Evolutionary conservation across 2,888 invertebrate species (phyloP), one percentile per base, ranked within the genome.

Genomic region (Chymomyza procnemis): DNA sequence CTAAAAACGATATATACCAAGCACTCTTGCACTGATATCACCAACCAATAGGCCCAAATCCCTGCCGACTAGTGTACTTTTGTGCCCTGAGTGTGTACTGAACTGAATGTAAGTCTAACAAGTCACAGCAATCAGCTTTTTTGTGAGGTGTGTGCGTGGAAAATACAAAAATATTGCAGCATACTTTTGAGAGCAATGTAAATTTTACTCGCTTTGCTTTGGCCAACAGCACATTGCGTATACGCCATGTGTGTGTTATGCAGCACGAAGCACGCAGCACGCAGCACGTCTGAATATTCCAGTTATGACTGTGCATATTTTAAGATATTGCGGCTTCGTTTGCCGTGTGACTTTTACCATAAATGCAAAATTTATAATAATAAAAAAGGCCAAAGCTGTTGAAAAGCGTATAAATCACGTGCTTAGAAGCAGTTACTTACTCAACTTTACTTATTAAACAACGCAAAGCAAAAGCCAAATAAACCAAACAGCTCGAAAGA

Each of bases 171-270:
- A 67, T 67, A 61, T 64, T 55, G 22, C 22, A 12, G 64, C 70
- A 61, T 61, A 65, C 61, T 54, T 58, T 18, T 41, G 41, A 59
- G 67, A 19, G 46, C 54, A 18, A 3, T n/a, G 48, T 9, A 19
- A 61, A 67, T 68, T n/a, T 64, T 67, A 67, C 55, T 52, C 47
- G 55, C 60, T 22, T 12, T 41, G 34, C 12, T 12, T 26, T 26
- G 9, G 34, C 34, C 34, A 12, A 12, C 34, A 41, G 21, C 54
- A 48, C 64, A 73, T 61, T 67, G 64, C 73, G 71, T 64, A 73
- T 72, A 68, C 71, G 73, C 63, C 73, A 64, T 64, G 71, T 59
- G 18, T 64, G 71, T 59, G 18, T 41, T n/a, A 72, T 73, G 68
- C 73, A 68, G 73, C 73, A 64, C 56, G 52, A 41, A 52, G 55